Conservation (phyloP, 2,888 invertebrate genomes). For the Phymatocera aterrima region DNA sequence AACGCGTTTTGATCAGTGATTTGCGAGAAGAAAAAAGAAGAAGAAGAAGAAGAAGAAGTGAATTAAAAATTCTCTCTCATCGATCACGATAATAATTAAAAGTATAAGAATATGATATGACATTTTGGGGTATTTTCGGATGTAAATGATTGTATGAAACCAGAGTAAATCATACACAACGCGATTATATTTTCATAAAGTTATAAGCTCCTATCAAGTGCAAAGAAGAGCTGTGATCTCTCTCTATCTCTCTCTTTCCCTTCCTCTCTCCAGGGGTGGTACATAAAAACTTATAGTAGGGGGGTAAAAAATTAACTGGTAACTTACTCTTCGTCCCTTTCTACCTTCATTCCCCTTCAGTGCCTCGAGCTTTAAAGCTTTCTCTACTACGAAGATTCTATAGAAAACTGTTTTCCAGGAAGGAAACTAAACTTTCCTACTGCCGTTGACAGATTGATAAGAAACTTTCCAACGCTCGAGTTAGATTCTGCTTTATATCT, state of each 20-base stretch:
- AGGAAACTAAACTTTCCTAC: constrained; percentile 61
- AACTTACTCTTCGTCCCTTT: constrained; percentile 1
- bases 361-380: constrained; percentile 37
- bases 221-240: constrained; percentile 45
- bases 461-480: constrained; percentile 62
- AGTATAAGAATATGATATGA: background rate
- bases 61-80: background rate
- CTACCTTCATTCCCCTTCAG: background rate
- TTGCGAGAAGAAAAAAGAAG: background rate
- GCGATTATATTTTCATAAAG: constrained; percentile 27
- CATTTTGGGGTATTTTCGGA: too few species aligned
- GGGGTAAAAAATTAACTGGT: constrained; percentile 2
- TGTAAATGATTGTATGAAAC: background rate
- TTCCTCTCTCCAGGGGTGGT: too few species aligned
- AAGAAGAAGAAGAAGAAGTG: background rate
- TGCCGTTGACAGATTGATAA: constrained; percentile 67
- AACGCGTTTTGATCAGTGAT: background rate
- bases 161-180: background rate
- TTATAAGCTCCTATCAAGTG: constrained; percentile 44
- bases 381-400: constrained; percentile 33
- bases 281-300: background rate
- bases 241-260: too few species aligned
- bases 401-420: constrained; percentile 43
- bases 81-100: background rate
- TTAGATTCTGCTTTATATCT: constrained; percentile 55